Evolutionary conservation across 2,888 invertebrate genomes (phyloP).

Genomic region (Scaptomyza parva): DNA sequence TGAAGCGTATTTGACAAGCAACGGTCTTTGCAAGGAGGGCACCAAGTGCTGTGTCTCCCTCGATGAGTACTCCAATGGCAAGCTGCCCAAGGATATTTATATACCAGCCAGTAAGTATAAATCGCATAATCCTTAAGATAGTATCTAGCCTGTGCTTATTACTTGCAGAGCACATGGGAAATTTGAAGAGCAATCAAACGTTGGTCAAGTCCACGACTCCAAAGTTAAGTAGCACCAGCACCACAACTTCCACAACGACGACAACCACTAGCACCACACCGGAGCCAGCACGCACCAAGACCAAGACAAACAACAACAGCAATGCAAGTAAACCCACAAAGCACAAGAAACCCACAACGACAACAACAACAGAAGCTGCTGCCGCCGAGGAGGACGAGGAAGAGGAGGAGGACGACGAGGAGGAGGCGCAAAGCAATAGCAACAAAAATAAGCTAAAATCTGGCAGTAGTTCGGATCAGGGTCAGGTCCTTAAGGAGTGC

Average conservation of each 20-base stretch:
- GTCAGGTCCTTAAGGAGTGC: constrained; percentile 87
- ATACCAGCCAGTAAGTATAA: constrained; percentile 87
- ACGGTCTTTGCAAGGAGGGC: constrained; percentile 90
- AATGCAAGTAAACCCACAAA: constrained; percentile 71
- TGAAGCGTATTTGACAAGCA: constrained; percentile 91
- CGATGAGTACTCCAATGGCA: constrained; percentile 89
- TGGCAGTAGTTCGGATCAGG: constrained; percentile 47
- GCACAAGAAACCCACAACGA: constrained; percentile 74
- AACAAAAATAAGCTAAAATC: constrained; percentile 62
- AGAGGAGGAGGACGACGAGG: constrained; percentile 70
- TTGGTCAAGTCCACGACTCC: constrained; percentile 45
- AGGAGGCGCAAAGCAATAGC: constrained; percentile 30
- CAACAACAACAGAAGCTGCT: constrained; percentile 75
- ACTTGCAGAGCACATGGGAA: constrained; percentile 81
- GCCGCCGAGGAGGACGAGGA: constrained; percentile 69
- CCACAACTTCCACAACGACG: constrained; percentile 55
- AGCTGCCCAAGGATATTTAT: constrained; percentile 90
- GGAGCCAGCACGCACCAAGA: constrained; percentile 79
- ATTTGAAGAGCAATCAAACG: constrained; percentile 72
- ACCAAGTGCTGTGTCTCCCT: constrained; percentile 93
- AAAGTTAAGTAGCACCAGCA: constrained; percentile 51
- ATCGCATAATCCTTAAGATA: background rate
- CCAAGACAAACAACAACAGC: constrained; percentile 55
- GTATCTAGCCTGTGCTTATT: background rate
- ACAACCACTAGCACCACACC: constrained; percentile 78